These are phyloP conservation scores for Eolophus roseicapilla DNA, from an alignment of 2,113 vertebrate genomes.

Conservation along the genomic window DNA sequence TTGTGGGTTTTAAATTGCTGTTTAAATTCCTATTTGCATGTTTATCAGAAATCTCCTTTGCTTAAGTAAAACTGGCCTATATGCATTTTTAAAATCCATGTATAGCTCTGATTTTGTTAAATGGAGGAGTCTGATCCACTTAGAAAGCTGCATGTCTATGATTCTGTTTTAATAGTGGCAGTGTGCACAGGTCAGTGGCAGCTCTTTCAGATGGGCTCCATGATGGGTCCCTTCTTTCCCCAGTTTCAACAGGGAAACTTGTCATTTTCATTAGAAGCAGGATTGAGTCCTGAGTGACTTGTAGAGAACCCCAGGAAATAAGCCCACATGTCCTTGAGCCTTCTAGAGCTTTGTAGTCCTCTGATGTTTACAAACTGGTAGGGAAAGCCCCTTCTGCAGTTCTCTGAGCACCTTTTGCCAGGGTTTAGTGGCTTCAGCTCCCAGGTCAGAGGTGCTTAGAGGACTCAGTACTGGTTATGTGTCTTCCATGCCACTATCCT, in stretches of 20 bases:
- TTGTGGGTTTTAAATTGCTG: conserved; percentile 58
- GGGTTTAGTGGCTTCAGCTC: background rate
- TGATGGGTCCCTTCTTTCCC: background rate
- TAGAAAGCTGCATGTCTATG: background rate
- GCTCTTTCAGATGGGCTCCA: background rate
- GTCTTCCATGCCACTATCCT: background rate
- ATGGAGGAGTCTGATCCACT: background rate
- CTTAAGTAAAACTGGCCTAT: conserved; percentile 64
- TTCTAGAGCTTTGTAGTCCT: background rate
- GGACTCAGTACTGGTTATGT: background rate
- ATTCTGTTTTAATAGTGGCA: background rate
- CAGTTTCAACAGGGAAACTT: background rate
- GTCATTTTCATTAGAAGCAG: background rate
- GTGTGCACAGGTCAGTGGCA: background rate
- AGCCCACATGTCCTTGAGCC: background rate
- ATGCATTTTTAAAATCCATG: conserved; percentile 30
- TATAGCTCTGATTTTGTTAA: conserved; percentile 35
- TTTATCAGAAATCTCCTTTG: conserved; percentile 66
- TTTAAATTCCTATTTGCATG: conserved; percentile 69
- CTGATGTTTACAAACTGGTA: background rate
- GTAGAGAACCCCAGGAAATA: background rate
- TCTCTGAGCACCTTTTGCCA: background rate
- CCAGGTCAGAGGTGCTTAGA: background rate
- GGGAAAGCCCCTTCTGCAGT: background rate
- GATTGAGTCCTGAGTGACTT: background rate